Conservation (phyloP, 2,797 vertebrate genomes). For the Schizopygopsis malacanthus region DNA sequence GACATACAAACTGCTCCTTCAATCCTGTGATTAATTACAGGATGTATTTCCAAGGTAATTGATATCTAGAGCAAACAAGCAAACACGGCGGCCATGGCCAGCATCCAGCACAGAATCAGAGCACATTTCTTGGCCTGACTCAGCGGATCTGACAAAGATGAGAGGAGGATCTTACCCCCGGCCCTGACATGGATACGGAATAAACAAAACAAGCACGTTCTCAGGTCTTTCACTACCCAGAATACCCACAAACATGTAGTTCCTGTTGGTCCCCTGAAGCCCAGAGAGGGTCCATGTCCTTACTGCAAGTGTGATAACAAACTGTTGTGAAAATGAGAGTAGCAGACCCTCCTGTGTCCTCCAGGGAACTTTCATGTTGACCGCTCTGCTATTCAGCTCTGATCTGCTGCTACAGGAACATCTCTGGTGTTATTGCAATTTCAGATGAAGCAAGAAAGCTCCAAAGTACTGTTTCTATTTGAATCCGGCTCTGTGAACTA, state of each 20-base stretch:
- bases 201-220: conserved; percentile 32
- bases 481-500: neutral
- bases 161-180: neutral
- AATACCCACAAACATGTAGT: conserved; percentile 46
- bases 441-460: conserved; percentile 16
- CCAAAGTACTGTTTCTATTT: neutral
- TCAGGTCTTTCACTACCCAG: conserved; percentile 19
- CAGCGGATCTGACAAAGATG: neutral
- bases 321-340: conserved; percentile 33
- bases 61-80: conserved; percentile 47
- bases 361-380: conserved; percentile 34
- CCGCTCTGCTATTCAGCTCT: conserved; percentile 17
- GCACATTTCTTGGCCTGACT: neutral
- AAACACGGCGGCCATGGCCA: conserved; percentile 34
- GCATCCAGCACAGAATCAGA: neutral
- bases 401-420: conserved; percentile 14
- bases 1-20: conserved; percentile 21
- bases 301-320: conserved; percentile 25
- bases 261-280: conserved; percentile 10
- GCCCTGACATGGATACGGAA: conserved; percentile 20
- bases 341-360: conserved; percentile 40
- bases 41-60: conserved; percentile 39
- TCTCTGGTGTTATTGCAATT: conserved; percentile 30
- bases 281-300: conserved; percentile 21
- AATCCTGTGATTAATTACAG: conserved; percentile 41